phyloP scores from a whole-genome alignment of 2,797 vertebrate genomes.

The Valencia hispanica region DNA sequence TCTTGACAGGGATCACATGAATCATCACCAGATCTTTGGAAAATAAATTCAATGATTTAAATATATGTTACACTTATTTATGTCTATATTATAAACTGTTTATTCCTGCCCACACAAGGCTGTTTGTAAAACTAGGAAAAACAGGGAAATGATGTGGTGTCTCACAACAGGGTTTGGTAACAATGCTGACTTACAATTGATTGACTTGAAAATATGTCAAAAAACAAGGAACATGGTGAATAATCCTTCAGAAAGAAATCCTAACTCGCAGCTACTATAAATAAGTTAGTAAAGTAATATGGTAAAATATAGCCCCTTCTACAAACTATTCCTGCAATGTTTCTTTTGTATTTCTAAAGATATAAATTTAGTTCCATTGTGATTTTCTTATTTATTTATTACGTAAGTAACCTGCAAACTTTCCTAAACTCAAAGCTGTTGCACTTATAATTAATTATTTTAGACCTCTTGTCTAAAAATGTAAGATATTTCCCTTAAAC shows the following conservation, averaged over 20 bases:
- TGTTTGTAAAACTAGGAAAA: background rate
- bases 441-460: background rate
- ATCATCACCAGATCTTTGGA: slow-evolving; percentile 4
- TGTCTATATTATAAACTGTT: background rate
- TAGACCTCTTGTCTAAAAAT: background rate
- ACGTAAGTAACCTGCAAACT: background rate
- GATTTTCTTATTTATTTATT: too few species aligned
- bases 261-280: too few species aligned
- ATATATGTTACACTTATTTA: background rate
- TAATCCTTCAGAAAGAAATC: background rate
- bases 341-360: background rate
- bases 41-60: background rate
- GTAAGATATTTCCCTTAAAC: too few species aligned
- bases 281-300: background rate
- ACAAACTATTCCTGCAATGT: background rate
- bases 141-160: background rate
- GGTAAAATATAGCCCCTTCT: background rate
- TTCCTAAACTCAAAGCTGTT: background rate
- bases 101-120: background rate
- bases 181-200: background rate
- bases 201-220: too few species aligned
- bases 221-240: background rate
- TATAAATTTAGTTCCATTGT: too few species aligned
- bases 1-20: slow-evolving; percentile 2
- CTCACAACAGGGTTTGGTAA: background rate